These are phyloP conservation scores for Neotragus moschatus DNA, from an alignment of 2,113 vertebrate species.

Conservation along the genomic window DNA sequence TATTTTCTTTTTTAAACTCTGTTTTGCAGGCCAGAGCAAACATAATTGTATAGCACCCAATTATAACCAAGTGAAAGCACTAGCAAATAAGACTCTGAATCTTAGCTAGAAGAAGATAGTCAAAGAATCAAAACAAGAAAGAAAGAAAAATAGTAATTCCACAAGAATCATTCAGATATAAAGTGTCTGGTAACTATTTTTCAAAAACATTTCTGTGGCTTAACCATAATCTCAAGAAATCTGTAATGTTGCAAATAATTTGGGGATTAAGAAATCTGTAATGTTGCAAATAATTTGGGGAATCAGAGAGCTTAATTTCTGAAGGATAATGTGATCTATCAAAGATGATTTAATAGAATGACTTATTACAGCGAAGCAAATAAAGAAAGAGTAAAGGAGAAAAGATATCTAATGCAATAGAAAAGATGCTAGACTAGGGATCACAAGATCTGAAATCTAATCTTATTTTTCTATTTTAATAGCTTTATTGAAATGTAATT, in stretches of 20 bases:
- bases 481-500: too few species aligned
- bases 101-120: neutral
- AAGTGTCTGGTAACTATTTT: neutral
- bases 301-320: neutral
- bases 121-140: neutral
- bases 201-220: neutral
- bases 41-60: neutral
- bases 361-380: neutral
- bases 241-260: neutral
- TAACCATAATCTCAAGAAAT: neutral
- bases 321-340: neutral
- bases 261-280: too few species aligned
- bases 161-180: neutral
- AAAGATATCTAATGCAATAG: neutral
- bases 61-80: slow-evolving; percentile 22
- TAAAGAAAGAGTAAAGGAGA: neutral
- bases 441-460: neutral
- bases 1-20: slow-evolving; percentile 5
- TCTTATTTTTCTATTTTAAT: neutral
- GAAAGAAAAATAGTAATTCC: neutral
- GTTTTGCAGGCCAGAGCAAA: slow-evolving; percentile 10
- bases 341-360: neutral
- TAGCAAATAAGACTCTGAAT: slow-evolving; percentile 31
- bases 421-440: neutral
- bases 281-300: neutral